Base-by-base conservation (phyloP, 2,113 vertebrate species). In the Azemiops feae region DNA sequence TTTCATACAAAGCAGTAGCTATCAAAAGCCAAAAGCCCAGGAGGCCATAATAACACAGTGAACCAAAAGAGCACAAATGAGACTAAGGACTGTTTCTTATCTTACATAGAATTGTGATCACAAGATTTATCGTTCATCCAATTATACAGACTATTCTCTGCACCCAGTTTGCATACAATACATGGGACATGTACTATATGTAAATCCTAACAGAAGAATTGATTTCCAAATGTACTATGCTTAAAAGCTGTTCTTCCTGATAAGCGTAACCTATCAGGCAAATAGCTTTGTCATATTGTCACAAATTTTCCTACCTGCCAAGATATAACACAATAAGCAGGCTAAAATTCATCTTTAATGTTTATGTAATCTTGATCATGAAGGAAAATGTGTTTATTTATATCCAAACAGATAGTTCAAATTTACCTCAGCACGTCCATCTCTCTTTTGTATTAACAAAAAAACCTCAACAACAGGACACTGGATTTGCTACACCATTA, bases 381-480 rank as follows among this genome's bases (percentile, higher is more conserved):
- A 43, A 55, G 34, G 12, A 55, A 91, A 55, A 27, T 81, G 54
- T 55, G 20, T 69, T 89, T 93, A 93, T 92, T 96, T 95, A 69
- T 0, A 7, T n/a, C 93, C 52, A 25, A 93, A 88, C 12, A 53
- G 87, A 88, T 88, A 53, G 50, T 88, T n/a, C 95, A 94, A 94
- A 58, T 45, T 20, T 90, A 94, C 50, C 92, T 95, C 92, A 93
- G 20, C 88, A 64, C 89, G 90, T 92, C 95, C 64, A 91, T 94
- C 95, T 96, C 64, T 90, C 92, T 96, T 93, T 89, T 91, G 81
- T 92, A 54, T 94, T 95, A 95, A 95, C 96, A 94, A 91, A 92
- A 96, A n/a, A 16, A 94, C 91, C 91, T 92, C 87, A 86, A 90
- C 16, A 91, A 69, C 85, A 94, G 47, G 43, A 95, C 93, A 95